Evolutionary conservation across 2,113 vertebrate species (phyloP), one percentile per base, ranked within the genome.

Genomic region (Poeciliopsis turrubarensis): DNA sequence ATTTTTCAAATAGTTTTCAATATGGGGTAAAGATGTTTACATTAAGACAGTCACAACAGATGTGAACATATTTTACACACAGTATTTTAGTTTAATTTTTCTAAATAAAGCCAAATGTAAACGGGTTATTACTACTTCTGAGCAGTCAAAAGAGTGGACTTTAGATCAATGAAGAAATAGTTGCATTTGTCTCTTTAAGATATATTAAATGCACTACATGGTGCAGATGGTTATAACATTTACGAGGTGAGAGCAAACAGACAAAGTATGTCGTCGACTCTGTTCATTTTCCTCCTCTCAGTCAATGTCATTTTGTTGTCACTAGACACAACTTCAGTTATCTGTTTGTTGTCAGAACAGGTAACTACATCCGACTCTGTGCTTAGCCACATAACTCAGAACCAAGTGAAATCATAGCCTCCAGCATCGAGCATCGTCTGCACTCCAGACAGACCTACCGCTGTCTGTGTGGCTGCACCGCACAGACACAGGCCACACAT

Each of bases 401-500:
- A 70, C 75, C 81, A 87, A 86, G 73, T 62, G 51, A 83, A 74
- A 62, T 73, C 2, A 8, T 44, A 75, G 75, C 81, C 75, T 68
- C 27, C 11, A 81, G 82, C 69, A 76, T 78, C 68, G 57, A 89
- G 79, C 65, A 76, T 70, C 83, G 78, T 87, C 71, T 73, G 64
- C 39, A 73, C 77, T 72, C 86, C 65, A 79, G 86, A 89, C 83
- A 92, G 78, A 75, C 69, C 75, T 80, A 79, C 70, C 71, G 69
- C 76, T 60, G 69, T 80, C 77, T 81, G 54, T 62, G 61, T 61
- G 75, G 71, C 74, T 76, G 7, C 25, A 54, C 5, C 7, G 15
- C 51, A 54, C 44, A 47, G 68, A 78, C 68, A 75, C 37, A 67
- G 41, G 69, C 70, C 41, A 27, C 63, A 78, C 65, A 26, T 63